phyloP scores from a whole-genome alignment of 2,888 invertebrate species.

The Chromoteleia sp. region DNA sequence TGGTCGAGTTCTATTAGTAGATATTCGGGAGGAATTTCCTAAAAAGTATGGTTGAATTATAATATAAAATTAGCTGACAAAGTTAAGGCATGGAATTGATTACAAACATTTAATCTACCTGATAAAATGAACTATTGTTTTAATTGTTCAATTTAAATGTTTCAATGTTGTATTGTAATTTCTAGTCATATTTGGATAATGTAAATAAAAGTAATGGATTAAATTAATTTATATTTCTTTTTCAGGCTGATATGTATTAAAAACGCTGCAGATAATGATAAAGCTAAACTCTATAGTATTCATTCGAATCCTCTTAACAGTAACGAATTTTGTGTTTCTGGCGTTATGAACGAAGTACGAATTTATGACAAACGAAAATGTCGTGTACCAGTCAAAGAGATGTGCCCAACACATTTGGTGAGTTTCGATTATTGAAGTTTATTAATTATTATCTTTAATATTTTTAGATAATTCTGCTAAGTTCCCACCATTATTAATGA shows the following conservation, averaged over 20 bases:
- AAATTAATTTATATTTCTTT: slow-evolving; percentile 26
- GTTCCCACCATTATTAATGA: too few relatives aligned
- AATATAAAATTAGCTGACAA: too few relatives aligned
- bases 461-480: too few relatives aligned
- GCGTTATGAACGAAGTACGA: slow-evolving; percentile 91
- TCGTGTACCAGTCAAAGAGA: slow-evolving; percentile 86
- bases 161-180: too few relatives aligned
- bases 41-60: slow-evolving; percentile 85
- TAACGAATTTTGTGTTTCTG: slow-evolving; percentile 93
- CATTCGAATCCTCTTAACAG: slow-evolving; percentile 92
- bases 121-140: too few relatives aligned
- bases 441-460: too few relatives aligned
- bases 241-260: slow-evolving; percentile 87
- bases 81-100: too few relatives aligned
- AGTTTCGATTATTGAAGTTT: slow-evolving; percentile 63
- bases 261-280: slow-evolving; percentile 85
- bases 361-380: slow-evolving; percentile 90
- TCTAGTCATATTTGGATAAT: neutral
- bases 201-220: slow-evolving; percentile 16
- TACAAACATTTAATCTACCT: too few relatives aligned
- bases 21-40: slow-evolving; percentile 90
- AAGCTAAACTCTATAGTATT: slow-evolving; percentile 94
- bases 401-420: slow-evolving; percentile 88
- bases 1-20: slow-evolving; percentile 91
- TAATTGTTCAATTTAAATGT: too few relatives aligned